A percentile compares a stretch with the other conserved stretches of the same genome.
Conservation (phyloP, 2,888 invertebrate genomes). For the Neoaliturus tenellus region DNA sequence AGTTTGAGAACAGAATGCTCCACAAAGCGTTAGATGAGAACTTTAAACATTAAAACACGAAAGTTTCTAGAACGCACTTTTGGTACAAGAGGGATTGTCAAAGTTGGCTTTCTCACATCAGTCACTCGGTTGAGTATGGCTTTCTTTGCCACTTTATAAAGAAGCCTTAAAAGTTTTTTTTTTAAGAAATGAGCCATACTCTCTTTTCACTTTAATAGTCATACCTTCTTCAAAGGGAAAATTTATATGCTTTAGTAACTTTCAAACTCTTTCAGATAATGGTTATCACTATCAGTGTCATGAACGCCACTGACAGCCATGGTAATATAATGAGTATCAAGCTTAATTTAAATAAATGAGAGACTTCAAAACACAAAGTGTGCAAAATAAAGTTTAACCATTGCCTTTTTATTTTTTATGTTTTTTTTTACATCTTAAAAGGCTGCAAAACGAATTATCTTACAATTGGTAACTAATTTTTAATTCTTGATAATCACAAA, state of each 20-base stretch:
- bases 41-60: not conserved
- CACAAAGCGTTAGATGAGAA: not conserved
- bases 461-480: no score
- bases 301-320: no score
- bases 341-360: no score
- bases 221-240: not conserved
- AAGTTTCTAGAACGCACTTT: conserved; percentile 6
- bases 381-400: no score
- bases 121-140: not conserved
- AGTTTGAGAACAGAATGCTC: not conserved
- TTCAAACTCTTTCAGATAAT: not conserved
- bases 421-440: no score
- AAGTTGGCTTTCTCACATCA: not conserved
- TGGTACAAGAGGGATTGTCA: not conserved
- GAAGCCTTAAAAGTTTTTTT: not conserved
- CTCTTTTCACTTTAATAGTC: not conserved
- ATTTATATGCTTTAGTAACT: not conserved
- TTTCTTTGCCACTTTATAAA: conserved; percentile 17
- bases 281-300: not conserved
- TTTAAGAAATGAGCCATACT: not conserved
- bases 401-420: no score
- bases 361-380: no score
- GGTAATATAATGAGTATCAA: no score
- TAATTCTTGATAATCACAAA: no score
- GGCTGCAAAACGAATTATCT: no score